Conservation (phyloP, 2,888 invertebrate species). For the Heliothis peltigera region DNA sequence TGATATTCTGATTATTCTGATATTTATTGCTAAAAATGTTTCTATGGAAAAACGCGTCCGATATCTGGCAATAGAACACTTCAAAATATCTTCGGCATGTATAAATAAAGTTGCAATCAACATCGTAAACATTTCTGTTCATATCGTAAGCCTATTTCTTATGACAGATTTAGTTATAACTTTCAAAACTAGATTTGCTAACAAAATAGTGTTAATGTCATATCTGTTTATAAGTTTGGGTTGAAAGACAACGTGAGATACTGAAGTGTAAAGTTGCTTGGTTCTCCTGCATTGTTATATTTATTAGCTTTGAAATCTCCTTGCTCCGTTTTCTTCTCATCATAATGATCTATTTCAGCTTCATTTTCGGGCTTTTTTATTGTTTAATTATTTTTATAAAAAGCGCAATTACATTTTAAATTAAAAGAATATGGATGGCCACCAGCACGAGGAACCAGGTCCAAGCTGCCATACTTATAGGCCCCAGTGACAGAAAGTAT, state of each 20-base stretch:
- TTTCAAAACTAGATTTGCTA: slow-evolving; percentile 18
- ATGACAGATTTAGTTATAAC: slow-evolving; percentile 33
- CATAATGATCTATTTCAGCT: too few species aligned
- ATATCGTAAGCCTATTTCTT: slow-evolving; percentile 18
- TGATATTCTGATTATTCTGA: too few species aligned
- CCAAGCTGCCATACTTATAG: too few species aligned
- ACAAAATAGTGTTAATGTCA: slow-evolving; percentile 10
- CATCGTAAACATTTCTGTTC: slow-evolving; percentile 41
- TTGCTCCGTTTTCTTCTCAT: too few species aligned
- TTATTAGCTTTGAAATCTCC: too few species aligned
- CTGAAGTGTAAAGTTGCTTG: not conserved
- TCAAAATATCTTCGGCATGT: slow-evolving; percentile 25
- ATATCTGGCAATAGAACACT: slow-evolving; percentile 14
- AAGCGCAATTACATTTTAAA: too few species aligned
- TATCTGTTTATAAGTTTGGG: not conserved
- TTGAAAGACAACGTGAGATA: not conserved
- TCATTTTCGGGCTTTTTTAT: too few species aligned
- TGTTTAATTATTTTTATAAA: too few species aligned
- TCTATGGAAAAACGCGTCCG: slow-evolving; percentile 7
- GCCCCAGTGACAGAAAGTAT: too few species aligned
- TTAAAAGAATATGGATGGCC: too few species aligned
- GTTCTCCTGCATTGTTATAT: not conserved
- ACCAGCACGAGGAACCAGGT: too few species aligned
- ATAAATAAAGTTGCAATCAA: slow-evolving; percentile 38
- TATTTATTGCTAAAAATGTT: slow-evolving; percentile 3